Evolutionary conservation across 64 coral and sea anemone genomes (phyloP).

Genomic region (Orbicella faveolata): DNA sequence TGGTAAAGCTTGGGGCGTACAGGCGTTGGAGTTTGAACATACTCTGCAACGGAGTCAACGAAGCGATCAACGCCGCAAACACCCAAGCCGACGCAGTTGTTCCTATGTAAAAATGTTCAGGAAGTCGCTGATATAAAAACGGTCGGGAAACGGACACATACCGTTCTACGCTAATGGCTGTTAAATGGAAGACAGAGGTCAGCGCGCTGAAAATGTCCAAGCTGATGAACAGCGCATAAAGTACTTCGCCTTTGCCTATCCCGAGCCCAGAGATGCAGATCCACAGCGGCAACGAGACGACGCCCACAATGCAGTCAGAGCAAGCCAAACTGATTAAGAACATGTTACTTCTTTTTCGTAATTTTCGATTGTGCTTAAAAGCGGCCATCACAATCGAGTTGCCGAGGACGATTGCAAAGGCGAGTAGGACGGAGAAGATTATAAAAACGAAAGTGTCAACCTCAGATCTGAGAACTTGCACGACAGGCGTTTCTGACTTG

Average conservation of each 20-base stretch:
- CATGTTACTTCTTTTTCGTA: background rate
- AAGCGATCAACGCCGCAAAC: background rate
- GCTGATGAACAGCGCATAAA: slow-evolving; percentile 21
- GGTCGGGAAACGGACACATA: slow-evolving; percentile 28
- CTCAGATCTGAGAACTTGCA: background rate
- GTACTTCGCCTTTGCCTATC: background rate
- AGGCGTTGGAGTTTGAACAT: slow-evolving; percentile 1
- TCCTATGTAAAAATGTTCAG: background rate
- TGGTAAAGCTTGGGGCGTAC: background rate
- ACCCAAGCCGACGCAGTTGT: slow-evolving; percentile 24
- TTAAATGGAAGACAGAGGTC: slow-evolving; percentile 39
- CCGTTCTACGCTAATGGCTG: slow-evolving; percentile 29
- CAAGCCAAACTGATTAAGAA: slow-evolving; percentile 3
- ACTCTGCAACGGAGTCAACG: background rate
- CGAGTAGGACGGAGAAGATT: slow-evolving; percentile 4
- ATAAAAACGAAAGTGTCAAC: background rate
- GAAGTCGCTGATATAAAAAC: slow-evolving; percentile 25
- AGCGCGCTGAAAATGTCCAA: slow-evolving; percentile 35
- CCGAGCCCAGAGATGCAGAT: slow-evolving; percentile 4
- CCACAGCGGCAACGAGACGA: background rate
- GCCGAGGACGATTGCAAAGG: slow-evolving; percentile 1
- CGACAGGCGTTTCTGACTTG: background rate
- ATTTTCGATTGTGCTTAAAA: slow-evolving; percentile 3
- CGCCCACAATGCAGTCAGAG: slow-evolving; percentile 1
- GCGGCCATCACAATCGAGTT: slow-evolving; percentile 9